phyloP scores from a whole-genome alignment of 2,797 vertebrate genomes.

The Helarctos malayanus region DNA sequence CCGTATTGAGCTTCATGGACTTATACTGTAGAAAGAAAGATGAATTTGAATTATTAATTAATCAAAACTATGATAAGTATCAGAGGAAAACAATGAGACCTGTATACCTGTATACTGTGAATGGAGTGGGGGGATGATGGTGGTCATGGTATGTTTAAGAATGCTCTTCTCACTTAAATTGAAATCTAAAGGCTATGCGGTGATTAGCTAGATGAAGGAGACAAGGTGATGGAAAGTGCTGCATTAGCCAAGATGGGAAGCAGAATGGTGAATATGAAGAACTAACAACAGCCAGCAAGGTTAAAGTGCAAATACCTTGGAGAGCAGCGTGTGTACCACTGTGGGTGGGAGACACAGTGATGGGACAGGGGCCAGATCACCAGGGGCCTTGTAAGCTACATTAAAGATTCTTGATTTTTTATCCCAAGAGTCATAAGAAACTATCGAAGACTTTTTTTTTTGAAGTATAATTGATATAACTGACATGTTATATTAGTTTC shows the following conservation, averaged over 20 bases:
- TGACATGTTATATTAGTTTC: background rate
- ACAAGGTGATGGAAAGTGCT: background rate
- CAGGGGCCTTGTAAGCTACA: background rate
- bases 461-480: background rate
- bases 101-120: background rate
- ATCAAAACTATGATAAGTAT: background rate
- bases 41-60: constrained; percentile 13
- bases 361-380: background rate
- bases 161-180: background rate
- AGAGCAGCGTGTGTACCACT: background rate
- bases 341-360: background rate
- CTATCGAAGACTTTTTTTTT: background rate
- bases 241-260: background rate
- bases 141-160: background rate
- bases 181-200: background rate
- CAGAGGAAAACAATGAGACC: background rate
- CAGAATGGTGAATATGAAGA: background rate
- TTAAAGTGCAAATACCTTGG: background rate
- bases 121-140: background rate
- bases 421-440: constrained; percentile 34
- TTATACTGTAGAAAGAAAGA: background rate
- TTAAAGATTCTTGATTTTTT: constrained; percentile 3
- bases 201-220: background rate
- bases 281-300: background rate
- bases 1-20: background rate